Evolutionary conservation across 2,888 invertebrate genomes (phyloP), one percentile per base, ranked within the genome.

Genomic region (Chrysolina oricalcia): DNA sequence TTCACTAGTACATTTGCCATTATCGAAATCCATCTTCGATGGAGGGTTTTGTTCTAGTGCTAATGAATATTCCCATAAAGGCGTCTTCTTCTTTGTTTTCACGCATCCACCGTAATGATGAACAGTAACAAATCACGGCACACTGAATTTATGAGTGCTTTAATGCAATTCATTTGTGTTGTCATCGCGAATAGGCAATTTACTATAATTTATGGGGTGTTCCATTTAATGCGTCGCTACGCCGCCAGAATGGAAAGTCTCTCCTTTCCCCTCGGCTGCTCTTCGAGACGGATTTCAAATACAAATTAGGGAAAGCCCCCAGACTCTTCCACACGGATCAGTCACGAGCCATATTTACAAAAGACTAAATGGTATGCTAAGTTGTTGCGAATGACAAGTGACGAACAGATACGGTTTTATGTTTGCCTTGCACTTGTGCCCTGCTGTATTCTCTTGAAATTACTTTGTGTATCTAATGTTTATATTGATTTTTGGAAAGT

Each of bases 141-240:
- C 78, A 77, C 64, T 78, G 83, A 75, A 83, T 83, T 83, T 83
- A 83, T 81, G 82, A 82, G 79, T 75, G 78, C 75, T 70, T 74
- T 82, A 81, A 83, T 83, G 81, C 80, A 81, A 83, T 83, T 81
- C 83, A 83, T 83, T 83, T 81, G 81, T 75, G 80, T 74, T 81
- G 80, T 78, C 80, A 79, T 81, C 81, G 80, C 78, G 81, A 80
- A 81, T 77, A 79, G 80, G 83, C 83, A 82, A 82, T 83, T 82
- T 81, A 68, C 78, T 50, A 75, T 82, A 83, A 83, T 83, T 83
- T 83, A 83, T 83, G 81, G 83, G 81, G 83, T 83, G 83, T 82
- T 81, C 78, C 77, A 78, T 78, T 75, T 73, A 75, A 73, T 80
- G 76, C 76, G 78, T 74, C 75, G 75, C 76, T 72, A 73, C 78